Conservation (phyloP, 2,797 vertebrate genomes). For the Pseudomugil gertrudae region DNA sequence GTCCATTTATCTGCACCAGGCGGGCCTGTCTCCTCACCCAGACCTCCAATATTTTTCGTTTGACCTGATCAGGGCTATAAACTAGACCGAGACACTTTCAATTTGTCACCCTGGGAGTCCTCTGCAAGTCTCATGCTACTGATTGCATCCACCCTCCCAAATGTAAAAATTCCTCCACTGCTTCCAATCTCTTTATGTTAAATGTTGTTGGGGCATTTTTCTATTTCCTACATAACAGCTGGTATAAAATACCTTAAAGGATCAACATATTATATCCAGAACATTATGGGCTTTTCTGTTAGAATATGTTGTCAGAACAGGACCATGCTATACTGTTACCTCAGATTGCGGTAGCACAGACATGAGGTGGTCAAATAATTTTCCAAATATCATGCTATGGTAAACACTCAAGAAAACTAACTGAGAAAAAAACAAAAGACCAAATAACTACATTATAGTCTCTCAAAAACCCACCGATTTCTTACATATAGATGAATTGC, state of each 20-base stretch:
- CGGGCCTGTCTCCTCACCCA: conserved; percentile 91
- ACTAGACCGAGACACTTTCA: conserved; percentile 91
- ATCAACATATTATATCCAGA: conserved; percentile 12
- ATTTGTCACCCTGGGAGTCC: conserved; percentile 89
- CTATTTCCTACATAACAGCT: conserved; percentile 30
- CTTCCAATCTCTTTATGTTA: conserved; percentile 57
- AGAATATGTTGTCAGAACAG: neutral
- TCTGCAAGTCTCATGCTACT: conserved; percentile 70
- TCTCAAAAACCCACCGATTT: neutral
- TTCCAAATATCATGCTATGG: conserved; percentile 1
- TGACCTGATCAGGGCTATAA: conserved; percentile 97
- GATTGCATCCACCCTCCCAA: conserved; percentile 79
- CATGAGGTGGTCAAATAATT: neutral
- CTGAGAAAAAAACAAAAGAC: neutral
- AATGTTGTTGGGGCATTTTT: neutral
- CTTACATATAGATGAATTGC: neutral
- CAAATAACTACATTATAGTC: neutral
- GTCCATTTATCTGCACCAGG: conserved; percentile 97
- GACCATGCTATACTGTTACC: neutral
- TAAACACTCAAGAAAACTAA: neutral
- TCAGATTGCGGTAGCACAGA: neutral
- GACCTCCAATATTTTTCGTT: conserved; percentile 94
- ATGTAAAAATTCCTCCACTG: conserved; percentile 75
- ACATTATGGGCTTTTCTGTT: neutral
- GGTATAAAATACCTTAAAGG: conserved; percentile 9